Base-by-base conservation (phyloP, 1,140 invertebrate species). In the Odontomachus brunneus region DNA sequence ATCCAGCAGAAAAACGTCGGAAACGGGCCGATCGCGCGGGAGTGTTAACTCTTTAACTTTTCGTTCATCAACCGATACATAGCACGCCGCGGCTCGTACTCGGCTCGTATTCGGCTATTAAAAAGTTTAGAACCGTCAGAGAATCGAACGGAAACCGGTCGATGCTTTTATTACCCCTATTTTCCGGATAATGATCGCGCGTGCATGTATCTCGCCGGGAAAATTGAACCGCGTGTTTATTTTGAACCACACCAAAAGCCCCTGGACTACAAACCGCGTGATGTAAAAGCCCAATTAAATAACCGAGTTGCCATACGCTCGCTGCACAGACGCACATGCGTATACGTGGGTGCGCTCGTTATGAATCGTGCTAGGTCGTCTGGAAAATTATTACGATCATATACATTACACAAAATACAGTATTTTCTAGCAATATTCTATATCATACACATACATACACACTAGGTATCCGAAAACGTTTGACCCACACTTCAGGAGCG, bases 161-260 rank as follows among this genome's bases (percentile, higher is more conserved):
- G 60, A 5, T 55, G 69, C 83, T 86, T 87, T 87, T 87, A 83
- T 87, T 86, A 83, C 19, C 85, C 84, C 78, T 87, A 87, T 86
- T 85, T 86, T 51, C 55, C 38, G 51, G 44, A 38, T 87, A 87
- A 87, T 86, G 59, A 74, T 51, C 53, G 29, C 44, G 29, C 5
- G 76, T 78, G 85, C 78, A 62, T 75, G 83, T 72, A 83, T 75
- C n/a, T 62, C 66, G 55, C 38, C 60, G 78, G 71, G 57, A 67
- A 66, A 83, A 78, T 65, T 29, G 63, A 55, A 38, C 17, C 33
- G 63, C 49, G 19, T n/a, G n/a, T 78, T 78, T 78, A 78, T 78
- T 69, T 69, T 22, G 17, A 11, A 5, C 7, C 63, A 24, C 74
- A 14, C 49, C 48, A 33, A 78, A 66, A 78, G 49, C 9, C 22